These are phyloP conservation scores for Eutrigla gurnardus DNA, from an alignment of 2,797 vertebrate genomes.

Conservation along the genomic window DNA sequence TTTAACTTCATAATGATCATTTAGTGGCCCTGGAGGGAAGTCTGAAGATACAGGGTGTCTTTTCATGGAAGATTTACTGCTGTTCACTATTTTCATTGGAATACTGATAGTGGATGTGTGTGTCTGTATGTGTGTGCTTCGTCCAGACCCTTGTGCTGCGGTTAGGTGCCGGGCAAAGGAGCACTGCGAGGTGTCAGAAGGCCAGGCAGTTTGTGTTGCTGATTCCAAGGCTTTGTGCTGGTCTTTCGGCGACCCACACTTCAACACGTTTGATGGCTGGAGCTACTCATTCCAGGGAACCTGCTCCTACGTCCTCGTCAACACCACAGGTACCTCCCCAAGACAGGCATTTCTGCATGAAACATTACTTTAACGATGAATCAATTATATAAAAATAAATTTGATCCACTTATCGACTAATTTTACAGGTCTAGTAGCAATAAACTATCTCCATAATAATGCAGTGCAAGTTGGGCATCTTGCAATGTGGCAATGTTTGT, in stretches of 20 bases:
- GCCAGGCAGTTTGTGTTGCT: conserved; percentile 25
- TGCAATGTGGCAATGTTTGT: not conserved
- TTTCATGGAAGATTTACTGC: no score
- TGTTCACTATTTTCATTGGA: not conserved
- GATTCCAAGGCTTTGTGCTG: conserved; percentile 28
- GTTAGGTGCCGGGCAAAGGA: conserved; percentile 38
- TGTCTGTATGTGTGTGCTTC: not conserved
- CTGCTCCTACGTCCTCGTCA: conserved; percentile 45
- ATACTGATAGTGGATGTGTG: not conserved
- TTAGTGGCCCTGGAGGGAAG: no score
- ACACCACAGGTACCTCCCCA: conserved; percentile 41
- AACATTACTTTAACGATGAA: no score
- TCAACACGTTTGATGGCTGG: conserved; percentile 18
- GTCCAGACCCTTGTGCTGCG: conserved; percentile 40
- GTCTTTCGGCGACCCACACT: conserved; percentile 44
- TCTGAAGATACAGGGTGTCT: no score
- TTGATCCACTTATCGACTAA: no score
- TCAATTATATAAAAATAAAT: no score
- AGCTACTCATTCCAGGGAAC: conserved; percentile 47
- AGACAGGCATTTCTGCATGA: no score
- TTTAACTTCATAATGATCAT: no score
- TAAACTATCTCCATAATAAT: not conserved
- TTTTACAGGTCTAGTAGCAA: not conserved
- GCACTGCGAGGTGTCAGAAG: conserved; percentile 30
- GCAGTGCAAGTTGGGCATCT: not conserved